phyloP scores from a whole-genome alignment of 2,797 vertebrate species.

The Chrosomus eos region DNA sequence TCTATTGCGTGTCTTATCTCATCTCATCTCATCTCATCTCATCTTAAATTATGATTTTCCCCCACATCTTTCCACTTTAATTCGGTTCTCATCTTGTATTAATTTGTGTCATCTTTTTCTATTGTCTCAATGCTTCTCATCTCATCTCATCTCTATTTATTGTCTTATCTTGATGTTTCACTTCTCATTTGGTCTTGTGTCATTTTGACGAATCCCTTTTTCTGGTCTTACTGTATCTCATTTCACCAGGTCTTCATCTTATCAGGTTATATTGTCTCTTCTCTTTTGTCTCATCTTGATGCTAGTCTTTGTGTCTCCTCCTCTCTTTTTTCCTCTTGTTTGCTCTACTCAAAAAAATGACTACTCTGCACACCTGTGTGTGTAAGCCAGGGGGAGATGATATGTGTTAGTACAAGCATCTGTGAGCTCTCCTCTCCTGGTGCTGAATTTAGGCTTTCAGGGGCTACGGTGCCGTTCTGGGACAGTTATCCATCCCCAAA shows the following conservation, averaged over 20 bases:
- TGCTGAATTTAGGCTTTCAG: slow-evolving; percentile 43
- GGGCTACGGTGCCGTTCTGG: slow-evolving; percentile 28
- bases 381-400: slow-evolving; percentile 77
- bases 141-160: neutral
- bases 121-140: neutral
- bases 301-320: neutral
- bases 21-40: neutral
- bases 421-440: slow-evolving; percentile 54
- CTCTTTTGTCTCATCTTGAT: slow-evolving; percentile 2
- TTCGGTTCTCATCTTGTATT: neutral
- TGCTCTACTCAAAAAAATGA: too few relatives aligned
- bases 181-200: neutral
- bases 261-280: neutral
- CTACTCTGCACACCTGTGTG: slow-evolving; percentile 58
- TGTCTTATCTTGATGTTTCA: neutral
- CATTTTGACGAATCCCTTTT: neutral
- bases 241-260: neutral
- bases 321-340: neutral
- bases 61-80: neutral
- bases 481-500: slow-evolving; percentile 47
- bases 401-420: slow-evolving; percentile 73
- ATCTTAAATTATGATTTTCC: neutral
- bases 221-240: neutral
- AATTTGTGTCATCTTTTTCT: neutral
- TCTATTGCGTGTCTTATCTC: neutral